Conservation (phyloP, 2,797 vertebrate species). For the Tapirus indicus region DNA sequence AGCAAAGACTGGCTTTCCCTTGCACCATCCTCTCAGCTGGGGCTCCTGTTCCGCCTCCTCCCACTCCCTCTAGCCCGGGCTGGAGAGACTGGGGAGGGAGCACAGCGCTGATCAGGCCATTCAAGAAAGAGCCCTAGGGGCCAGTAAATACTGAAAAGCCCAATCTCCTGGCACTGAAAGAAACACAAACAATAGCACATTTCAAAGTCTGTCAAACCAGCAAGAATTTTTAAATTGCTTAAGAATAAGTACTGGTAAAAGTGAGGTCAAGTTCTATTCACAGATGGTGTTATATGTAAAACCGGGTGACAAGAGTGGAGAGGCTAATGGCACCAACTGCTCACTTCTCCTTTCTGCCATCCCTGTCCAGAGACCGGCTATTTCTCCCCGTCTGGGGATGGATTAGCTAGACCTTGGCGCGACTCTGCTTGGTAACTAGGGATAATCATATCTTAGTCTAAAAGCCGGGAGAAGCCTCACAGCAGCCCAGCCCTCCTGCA, state of each 20-base stretch:
- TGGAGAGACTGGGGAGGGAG: fast-evolving
- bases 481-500: not conserved
- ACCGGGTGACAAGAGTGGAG: not conserved
- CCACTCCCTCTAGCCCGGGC: fast-evolving
- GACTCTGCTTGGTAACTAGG: not conserved
- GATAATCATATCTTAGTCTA: not conserved
- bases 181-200: not conserved
- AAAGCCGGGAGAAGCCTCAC: not conserved
- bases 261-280: not conserved
- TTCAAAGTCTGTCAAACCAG: not conserved
- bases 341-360: not conserved
- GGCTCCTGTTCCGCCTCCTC: not conserved
- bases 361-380: not conserved
- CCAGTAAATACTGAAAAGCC: not conserved
- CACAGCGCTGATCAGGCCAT: not conserved
- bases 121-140: not conserved
- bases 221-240: not conserved
- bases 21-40: not conserved
- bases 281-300: not conserved
- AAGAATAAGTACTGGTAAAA: not conserved
- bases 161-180: not conserved
- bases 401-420: not conserved
- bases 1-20: not conserved
- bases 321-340: not conserved
- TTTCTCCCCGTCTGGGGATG: too few relatives aligned